Evolutionary conservation across 2,797 vertebrate genomes (phyloP).

Genomic region (Furcifer pardalis): DNA sequence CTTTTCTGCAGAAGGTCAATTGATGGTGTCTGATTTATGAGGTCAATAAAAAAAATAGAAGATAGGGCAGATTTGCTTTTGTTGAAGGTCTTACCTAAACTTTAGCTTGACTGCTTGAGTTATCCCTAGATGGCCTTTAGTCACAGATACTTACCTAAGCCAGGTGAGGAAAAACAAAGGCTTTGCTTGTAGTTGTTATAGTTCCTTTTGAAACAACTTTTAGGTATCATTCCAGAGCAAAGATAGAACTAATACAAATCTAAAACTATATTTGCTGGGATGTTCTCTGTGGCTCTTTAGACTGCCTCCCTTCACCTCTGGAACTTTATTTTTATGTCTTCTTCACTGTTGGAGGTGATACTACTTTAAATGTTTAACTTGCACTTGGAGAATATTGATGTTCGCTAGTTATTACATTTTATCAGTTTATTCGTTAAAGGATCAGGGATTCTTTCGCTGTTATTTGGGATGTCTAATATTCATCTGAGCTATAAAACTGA

Average conservation of each 20-base stretch:
- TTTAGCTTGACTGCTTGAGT: conserved; percentile 75
- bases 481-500: conserved; percentile 2
- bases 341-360: conserved; percentile 14
- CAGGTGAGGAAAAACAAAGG: conserved; percentile 75
- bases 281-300: conserved; percentile 38
- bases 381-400: conserved; percentile 24
- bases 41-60: conserved; percentile 60
- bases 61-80: conserved; percentile 52
- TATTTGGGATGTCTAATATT: conserved; percentile 34
- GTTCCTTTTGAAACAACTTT: conserved; percentile 54
- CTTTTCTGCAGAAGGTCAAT: conserved; percentile 52
- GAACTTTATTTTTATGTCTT: conserved; percentile 33
- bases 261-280: conserved; percentile 47
- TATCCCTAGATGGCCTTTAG: conserved; percentile 76
- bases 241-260: conserved; percentile 40
- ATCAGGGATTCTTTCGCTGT: conserved; percentile 40
- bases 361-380: conserved; percentile 3
- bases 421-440: conserved; percentile 23
- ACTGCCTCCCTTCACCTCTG: conserved; percentile 18
- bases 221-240: conserved; percentile 44
- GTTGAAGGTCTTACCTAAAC: conserved; percentile 64
- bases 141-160: conserved; percentile 77
- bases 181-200: conserved; percentile 58
- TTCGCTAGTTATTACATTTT: neutral
- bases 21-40: conserved; percentile 59